Evolutionary conservation across 2,797 vertebrate genomes (phyloP).

Genomic region (Urosaurus nigricauda): DNA sequence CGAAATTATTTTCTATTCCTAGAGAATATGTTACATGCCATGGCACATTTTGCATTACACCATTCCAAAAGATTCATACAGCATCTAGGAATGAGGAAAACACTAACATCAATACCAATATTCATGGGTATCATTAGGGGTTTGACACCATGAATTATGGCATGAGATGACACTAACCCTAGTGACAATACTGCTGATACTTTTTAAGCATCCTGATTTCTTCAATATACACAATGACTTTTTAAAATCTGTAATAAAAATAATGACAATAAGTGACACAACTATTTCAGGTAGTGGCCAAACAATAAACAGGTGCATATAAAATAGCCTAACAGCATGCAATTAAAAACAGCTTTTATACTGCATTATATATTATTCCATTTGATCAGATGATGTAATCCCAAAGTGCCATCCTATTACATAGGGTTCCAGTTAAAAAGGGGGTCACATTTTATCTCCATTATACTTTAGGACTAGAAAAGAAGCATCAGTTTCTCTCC

Average conservation of each 20-base stretch:
- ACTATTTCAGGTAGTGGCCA: neutral
- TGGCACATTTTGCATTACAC: too few species aligned
- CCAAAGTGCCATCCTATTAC: neutral
- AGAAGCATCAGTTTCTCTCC: neutral
- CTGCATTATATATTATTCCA: neutral
- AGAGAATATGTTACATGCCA: too few species aligned
- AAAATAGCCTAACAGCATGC: neutral
- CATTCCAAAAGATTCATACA: neutral
- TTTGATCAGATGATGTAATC: neutral
- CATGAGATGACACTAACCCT: too few species aligned
- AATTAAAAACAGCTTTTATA: neutral
- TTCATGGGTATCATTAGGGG: too few species aligned
- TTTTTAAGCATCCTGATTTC: neutral
- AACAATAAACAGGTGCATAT: neutral
- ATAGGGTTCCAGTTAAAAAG: neutral
- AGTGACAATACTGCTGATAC: too few species aligned
- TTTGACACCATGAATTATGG: too few species aligned
- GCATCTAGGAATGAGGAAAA: too few species aligned
- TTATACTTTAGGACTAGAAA: neutral
- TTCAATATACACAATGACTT: neutral
- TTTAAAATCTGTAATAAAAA: neutral
- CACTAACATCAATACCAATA: neutral
- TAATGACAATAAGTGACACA: neutral
- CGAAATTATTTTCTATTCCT: too few species aligned
- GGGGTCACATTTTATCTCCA: neutral